Evolutionary conservation across 2,113 vertebrate genomes (phyloP), one percentile per base, ranked within the genome.

Genomic region (Eudyptes chrysolophus): DNA sequence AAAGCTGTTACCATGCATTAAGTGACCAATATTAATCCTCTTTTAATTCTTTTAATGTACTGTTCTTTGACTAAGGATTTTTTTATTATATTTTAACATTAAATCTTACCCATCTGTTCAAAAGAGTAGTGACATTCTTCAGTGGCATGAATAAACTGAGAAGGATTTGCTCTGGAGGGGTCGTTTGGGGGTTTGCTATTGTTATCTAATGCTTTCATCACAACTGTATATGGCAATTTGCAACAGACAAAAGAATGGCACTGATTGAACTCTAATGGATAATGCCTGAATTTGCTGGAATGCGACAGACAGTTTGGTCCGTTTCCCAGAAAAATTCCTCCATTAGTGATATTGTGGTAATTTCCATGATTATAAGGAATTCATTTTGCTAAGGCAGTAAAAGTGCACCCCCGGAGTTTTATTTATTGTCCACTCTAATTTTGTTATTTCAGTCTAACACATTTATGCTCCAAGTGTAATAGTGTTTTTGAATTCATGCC

Each of bases 371-470:
- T 55, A 44, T 66, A 83, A 89, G 40, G 55, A 94, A 54, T 69
- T 92, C 9, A 69, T 84, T 81, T 75, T 65, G 34, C 57, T 72
- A 61, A 76, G 36, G 69, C 86, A 71, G 38, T 92, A 95, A 82
- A 94, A 95, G 30, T 32, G 49, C 20, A 68, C 54, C 74, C 80
- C 49, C 3, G 0, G 13, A 79, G 74, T 69, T 95, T 85, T 94
- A 97, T 94, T 96, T 93, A 96, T 92, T 87, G 84, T 87, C 89
- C 36, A 52, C 36, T 84, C n/a, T 79, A 87, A 91, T 97, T 95
- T 69, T 85, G 74, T 95, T 96, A 94, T 97, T 97, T 82, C 84
- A 87, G 60, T 52, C 78, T 92, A 92, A 87, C 83, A 84, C 40
- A 49, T 92, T 92, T 85, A 84, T 72, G 57, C 61, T 94, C 72